Conservation (phyloP, 30 jellyfish, hydroid and myxozoan genomes). For the Clytia hemisphaerica region DNA sequence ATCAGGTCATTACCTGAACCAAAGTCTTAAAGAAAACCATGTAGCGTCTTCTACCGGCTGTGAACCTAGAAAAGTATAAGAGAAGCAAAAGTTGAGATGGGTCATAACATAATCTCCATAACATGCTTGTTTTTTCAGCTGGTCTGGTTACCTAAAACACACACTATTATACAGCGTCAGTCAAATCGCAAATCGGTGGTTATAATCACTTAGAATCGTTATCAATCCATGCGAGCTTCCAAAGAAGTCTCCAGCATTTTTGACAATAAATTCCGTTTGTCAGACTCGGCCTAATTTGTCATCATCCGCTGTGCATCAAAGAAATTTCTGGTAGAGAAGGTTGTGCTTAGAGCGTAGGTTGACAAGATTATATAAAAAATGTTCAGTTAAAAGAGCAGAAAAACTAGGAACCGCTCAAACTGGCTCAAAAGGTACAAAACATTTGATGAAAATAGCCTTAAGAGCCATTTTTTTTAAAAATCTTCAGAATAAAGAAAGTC, state of each 20-base stretch:
- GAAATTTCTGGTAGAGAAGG: too few relatives aligned
- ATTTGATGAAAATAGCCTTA: too few relatives aligned
- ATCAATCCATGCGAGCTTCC: constrained; percentile 1
- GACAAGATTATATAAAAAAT: too few relatives aligned
- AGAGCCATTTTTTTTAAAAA: too few relatives aligned
- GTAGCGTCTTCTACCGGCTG: constrained; percentile 92
- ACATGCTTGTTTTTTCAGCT: background rate
- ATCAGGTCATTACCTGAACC: constrained; percentile 57
- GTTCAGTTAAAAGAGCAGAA: too few relatives aligned
- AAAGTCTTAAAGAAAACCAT: constrained; percentile 65
- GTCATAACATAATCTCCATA: too few relatives aligned
- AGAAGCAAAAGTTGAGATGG: background rate
- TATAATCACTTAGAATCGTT: background rate
- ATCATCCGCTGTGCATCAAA: background rate
- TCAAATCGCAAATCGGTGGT: background rate
- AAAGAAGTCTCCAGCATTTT: background rate
- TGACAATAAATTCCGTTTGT: too few relatives aligned
- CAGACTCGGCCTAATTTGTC: constrained; percentile 31
- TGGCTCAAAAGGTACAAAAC: too few relatives aligned
- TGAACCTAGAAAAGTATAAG: constrained; percentile 35
- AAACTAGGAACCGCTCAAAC: too few relatives aligned
- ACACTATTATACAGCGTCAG: background rate
- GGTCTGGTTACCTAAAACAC: background rate
- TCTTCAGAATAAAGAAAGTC: too few relatives aligned
- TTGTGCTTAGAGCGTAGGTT: too few relatives aligned